Evolutionary conservation across 2,113 vertebrate species (phyloP).

Genomic region (Pungitius pungitius): DNA sequence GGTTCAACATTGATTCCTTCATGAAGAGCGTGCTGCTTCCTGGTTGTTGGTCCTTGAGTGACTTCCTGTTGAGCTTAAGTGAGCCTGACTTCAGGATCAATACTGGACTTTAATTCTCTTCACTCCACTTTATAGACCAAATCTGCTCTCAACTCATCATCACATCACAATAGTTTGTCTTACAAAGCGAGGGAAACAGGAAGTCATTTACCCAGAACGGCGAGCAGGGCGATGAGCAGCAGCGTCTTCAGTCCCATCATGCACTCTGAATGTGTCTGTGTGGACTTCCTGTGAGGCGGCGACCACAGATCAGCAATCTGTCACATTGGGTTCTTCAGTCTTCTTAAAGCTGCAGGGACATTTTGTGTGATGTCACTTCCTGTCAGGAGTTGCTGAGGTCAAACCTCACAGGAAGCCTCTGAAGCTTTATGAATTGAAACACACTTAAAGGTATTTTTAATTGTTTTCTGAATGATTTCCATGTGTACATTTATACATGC

Average conservation of each 20-base stretch:
- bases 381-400: not conserved
- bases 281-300: slow-evolving; percentile 24
- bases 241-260: slow-evolving; percentile 29
- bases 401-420: not conserved
- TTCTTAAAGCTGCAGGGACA: not conserved
- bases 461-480: too few species aligned
- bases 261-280: not conserved
- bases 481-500: too few species aligned
- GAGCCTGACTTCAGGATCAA: too few species aligned
- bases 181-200: not conserved
- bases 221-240: slow-evolving; percentile 28
- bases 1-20: too few species aligned
- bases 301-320: slow-evolving; percentile 29
- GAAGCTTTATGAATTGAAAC: not conserved
- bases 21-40: too few species aligned
- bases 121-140: not conserved
- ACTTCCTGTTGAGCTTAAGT: too few species aligned
- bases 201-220: slow-evolving; percentile 39
- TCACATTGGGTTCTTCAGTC: not conserved
- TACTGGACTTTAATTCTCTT: not conserved
- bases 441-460: too few species aligned
- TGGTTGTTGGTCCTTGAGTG: too few species aligned
- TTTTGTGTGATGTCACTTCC: not conserved
- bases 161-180: not conserved
- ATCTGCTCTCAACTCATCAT: not conserved